Base-by-base conservation (phyloP, 1,140 invertebrate genomes). In the Drosophila parabipectinata region DNA sequence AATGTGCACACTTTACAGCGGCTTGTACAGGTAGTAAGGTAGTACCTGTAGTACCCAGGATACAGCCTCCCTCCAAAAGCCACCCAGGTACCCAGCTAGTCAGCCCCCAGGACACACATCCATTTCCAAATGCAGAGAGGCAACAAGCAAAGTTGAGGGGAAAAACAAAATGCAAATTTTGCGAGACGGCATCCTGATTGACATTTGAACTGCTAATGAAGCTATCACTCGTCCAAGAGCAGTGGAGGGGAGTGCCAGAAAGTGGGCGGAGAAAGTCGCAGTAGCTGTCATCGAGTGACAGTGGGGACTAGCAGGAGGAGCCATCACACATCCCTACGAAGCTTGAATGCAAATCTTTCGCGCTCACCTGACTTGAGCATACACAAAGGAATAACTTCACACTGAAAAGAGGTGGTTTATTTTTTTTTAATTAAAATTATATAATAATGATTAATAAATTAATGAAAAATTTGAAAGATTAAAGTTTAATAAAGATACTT, bases 171-270 rank as follows among this genome's bases (percentile, higher is more conserved):
- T 76, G 72, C 72, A 74, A 74, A 74, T 74, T 73, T 30, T 72
- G 59, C 58, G 69, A 74, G 72, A 74, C 54, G 48, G 57, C 75
- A 77, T 56, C 57, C 63, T 77, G 74, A 77, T 77, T 77, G 74
- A 77, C 74, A 77, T 77, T 77, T 77, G 74, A 77, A 76, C 74
- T 77, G 74, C 74, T 77, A 77, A 77, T 77, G 74, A 77, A 77
- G 74, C 72, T 68, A 77, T 77, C 74, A 77, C 63, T 76, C 72
- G 52, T 68, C 62, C 62, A 14, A 2, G 45, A 3, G 24, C 6
- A 12, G 51, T 21, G 21, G 3, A 21, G 37, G 34, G 26, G 14
- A 7, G 8, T 15, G 52, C 9, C 21, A 6, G 24, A 18, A 7
- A 28, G 12, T 9, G 28, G 37, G 39, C 12, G 26, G 30, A 14